Base-by-base conservation (phyloP, 2,113 vertebrate genomes). In the Scopus umbretta region DNA sequence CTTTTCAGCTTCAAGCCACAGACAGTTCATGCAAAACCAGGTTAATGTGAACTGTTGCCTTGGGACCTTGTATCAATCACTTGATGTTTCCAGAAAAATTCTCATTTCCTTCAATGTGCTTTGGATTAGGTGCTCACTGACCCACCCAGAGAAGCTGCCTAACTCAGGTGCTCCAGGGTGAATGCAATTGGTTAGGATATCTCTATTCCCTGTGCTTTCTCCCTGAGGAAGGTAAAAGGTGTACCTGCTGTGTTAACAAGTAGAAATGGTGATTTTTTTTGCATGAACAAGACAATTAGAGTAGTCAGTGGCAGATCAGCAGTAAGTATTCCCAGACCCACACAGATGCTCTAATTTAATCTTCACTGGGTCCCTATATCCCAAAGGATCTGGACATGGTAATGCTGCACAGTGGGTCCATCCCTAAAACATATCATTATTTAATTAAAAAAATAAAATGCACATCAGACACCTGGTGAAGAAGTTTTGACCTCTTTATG, bases 341-440 rank as follows among this genome's bases (percentile, higher is more conserved):
- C 78, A 74, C 66, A 80, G 58, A n/a, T 56, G 76, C 49, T 89
- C 53, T 91, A 74, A 94, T 85, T 94, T 82, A 94, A 93, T 94
- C 70, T 82, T 94, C 73, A 25, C 45, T 2, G 53, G 80, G 56
- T 36, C 50, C 79, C 55, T n/a, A 1, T 40, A 23, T 61, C 95
- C 85, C 58, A 13, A 61, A 65, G 84, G 94, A 22, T 23, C 53
- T 67, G 62, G 34, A 32, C 1, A 2, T 30, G 70, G 53, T 49
- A 62, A 36, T 63, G 18, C 62, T 88, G 20, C 20, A 34, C 43
- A 71, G 62, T 61, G 80, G n/a, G 56, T 49, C 67, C 13, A 4
- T 66, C 79, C 73, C 58, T 86, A 55, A 90, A 67, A 55, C 16
- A 36, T 15, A 11, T 4, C 2, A 73, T 86, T 88, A 75, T 78